A percentile compares a stretch with the other conserved stretches of the same genome.
Evolutionary conservation across 1,140 invertebrate genomes (phyloP).

Genomic region (Trichomalopsis sarcophagae): DNA sequence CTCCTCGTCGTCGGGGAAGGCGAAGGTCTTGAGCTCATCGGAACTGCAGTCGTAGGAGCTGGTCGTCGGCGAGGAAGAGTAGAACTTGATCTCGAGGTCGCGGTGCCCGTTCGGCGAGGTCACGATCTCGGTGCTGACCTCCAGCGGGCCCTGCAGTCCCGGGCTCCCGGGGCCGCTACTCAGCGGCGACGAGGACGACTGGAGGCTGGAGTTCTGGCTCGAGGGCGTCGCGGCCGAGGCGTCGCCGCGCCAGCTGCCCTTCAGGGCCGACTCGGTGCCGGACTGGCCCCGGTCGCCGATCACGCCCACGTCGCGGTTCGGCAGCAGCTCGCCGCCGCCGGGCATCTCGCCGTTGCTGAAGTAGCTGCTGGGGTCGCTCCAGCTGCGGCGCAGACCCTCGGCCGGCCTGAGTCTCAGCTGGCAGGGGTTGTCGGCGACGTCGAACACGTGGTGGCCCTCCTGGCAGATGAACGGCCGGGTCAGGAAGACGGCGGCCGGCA

Average conservation of each 20-base stretch:
- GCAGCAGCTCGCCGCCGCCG: conserved; percentile 57
- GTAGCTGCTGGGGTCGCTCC: conserved; percentile 78
- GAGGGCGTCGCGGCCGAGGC: conserved; percentile 53
- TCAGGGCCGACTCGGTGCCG: conserved; percentile 50
- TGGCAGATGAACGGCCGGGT: conserved; percentile 61
- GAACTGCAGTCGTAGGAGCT: not conserved
- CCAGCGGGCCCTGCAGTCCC: conserved; percentile 68
- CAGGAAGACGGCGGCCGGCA: conserved; percentile 60
- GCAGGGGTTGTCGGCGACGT: conserved; percentile 36
- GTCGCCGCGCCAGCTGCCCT: conserved; percentile 64
- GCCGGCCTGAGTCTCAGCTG: conserved; percentile 57
- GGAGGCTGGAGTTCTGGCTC: conserved; percentile 58
- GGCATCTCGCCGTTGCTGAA: conserved; percentile 63
- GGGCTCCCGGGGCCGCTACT: conserved; percentile 35
- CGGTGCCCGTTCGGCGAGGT: conserved; percentile 85
- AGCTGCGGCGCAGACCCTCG: conserved; percentile 76
- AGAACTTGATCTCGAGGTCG: conserved; percentile 87
- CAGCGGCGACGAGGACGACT: conserved; percentile 12
- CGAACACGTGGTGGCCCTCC: conserved; percentile 53
- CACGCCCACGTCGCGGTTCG: conserved; percentile 74
- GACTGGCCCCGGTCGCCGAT: conserved; percentile 73
- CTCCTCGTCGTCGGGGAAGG: conserved; percentile 59
- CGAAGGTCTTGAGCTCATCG: conserved; percentile 43
- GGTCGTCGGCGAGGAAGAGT: conserved; percentile 75
- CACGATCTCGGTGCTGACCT: conserved; percentile 87